Base-by-base conservation (phyloP, 2,888 invertebrate species). In the Scaptomyza cyrtandrae region DNA sequence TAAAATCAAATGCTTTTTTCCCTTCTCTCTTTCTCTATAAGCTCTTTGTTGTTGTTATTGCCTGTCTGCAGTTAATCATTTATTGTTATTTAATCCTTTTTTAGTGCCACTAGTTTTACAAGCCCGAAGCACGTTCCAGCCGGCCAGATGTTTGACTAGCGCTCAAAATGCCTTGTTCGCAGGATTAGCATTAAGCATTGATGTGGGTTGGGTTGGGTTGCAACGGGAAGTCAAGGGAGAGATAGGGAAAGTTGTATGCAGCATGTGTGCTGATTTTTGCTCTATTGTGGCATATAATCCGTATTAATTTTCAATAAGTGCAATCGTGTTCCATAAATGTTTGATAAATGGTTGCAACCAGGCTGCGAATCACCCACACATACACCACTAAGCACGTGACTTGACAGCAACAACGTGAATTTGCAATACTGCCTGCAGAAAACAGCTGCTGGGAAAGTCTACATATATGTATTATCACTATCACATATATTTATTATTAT, bases 281-380 rank as follows among this genome's bases (percentile, higher is more conserved):
- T 66, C 78, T 77, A 78, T 79, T 81, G 78, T 84, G 84, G 86
- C 54, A 60, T 71, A 69, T 83, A 83, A 78, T 80, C 75, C 78
- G 84, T 79, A 85, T 86, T 86, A 86, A 81, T 85, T 85, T 85
- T 81, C 84, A 84, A 86, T 85, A 86, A 84, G 86, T 84, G 75
- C 78, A 86, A 57, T 70, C 66, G 46, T 16, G 72, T 65, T 78
- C 78, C 67, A 71, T 80, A 72, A 84, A 71, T 78, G 69, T 77
- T 85, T 85, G 85, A 85, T 79, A 77, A 85, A 82, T 82, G 80
- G 46, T 67, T 44, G 62, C 72, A 64, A 39, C 6, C 37, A 37
- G 37, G 66, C 69, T 37, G 48, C 37, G 44, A 43, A 39, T 37
- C 55, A 50, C 49, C 53, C 62, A 41, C 56, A 7, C 16, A 6